These are phyloP conservation scores for Leptoclinus maculatus DNA, from an alignment of 2,797 vertebrate genomes.

Conservation along the genomic window DNA sequence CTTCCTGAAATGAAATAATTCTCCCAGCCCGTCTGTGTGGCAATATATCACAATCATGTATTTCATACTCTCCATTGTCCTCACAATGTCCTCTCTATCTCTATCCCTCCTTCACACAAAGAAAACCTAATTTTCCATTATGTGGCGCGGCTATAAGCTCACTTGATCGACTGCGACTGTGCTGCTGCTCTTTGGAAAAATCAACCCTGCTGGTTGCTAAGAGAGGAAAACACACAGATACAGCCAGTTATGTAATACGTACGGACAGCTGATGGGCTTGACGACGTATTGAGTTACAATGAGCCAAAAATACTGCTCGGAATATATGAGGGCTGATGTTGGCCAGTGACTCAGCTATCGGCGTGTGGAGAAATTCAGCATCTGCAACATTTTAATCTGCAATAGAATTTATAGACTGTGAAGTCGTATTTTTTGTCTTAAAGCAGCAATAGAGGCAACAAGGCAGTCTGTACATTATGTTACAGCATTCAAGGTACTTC, in stretches of 20 bases:
- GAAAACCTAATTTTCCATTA: constrained; percentile 57
- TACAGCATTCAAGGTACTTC: not conserved
- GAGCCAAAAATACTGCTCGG: constrained; percentile 25
- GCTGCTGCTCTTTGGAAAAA: constrained; percentile 49
- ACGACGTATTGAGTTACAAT: constrained; percentile 18
- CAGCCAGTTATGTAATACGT: constrained; percentile 51
- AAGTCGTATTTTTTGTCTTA: not conserved
- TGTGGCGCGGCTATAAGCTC: constrained; percentile 31
- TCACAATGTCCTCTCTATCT: constrained; percentile 12
- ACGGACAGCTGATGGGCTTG: constrained; percentile 57
- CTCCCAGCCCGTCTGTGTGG: constrained; percentile 4
- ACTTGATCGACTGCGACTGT: constrained; percentile 29
- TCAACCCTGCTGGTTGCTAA: constrained; percentile 63
- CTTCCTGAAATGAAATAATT: constrained; percentile 3
- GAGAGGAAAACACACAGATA: constrained; percentile 68
- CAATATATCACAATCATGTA: not conserved
- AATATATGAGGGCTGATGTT: constrained; percentile 19
- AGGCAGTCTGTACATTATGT: not conserved
- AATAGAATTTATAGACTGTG: not conserved
- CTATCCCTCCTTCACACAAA: constrained; percentile 37
- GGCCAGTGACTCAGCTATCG: constrained; percentile 17
- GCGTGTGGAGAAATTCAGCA: not conserved
- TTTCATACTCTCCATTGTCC: not conserved
- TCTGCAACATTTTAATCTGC: constrained; percentile 23
- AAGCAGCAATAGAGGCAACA: not conserved